Percentiles rank a stretch among this genome's conserved stretches.
These are phyloP conservation scores for Oryzias javanicus DNA, from an alignment of 2,113 vertebrate species.

Conservation along the genomic window DNA sequence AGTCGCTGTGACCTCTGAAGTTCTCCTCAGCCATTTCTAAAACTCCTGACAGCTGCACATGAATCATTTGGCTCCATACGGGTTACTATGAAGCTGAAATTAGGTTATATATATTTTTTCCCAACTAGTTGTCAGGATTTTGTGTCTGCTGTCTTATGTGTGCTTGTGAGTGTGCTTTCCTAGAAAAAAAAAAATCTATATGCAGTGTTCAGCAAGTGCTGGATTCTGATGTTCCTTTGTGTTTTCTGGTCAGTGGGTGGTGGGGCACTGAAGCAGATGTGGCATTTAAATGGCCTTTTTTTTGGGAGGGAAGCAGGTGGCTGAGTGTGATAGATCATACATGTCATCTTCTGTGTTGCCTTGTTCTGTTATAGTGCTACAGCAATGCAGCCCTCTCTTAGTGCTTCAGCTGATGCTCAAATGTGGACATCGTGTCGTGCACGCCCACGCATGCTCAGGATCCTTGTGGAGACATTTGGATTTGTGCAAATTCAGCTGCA, in stretches of 20 bases:
- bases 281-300: conserved; percentile 73
- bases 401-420: conserved; percentile 14
- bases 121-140: conserved; percentile 19
- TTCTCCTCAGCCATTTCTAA: conserved; percentile 34
- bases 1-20: conserved; percentile 45
- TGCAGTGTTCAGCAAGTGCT: conserved; percentile 8
- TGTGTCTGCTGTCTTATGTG: conserved; percentile 13
- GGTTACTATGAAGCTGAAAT: conserved; percentile 21
- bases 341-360: conserved; percentile 57
- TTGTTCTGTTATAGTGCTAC: conserved; percentile 52
- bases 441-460: not conserved
- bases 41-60: conserved; percentile 45
- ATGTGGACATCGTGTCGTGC: not conserved
- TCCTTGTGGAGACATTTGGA: not conserved
- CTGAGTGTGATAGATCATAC: conserved; percentile 67
- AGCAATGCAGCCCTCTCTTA: conserved; percentile 40
- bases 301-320: conserved; percentile 71
- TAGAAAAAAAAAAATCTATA: conserved; percentile 2
- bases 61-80: conserved; percentile 45
- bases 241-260: conserved; percentile 35
- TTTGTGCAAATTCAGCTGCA: conserved; percentile 1
- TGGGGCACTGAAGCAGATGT: conserved; percentile 58
- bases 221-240: conserved; percentile 13
- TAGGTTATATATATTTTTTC: conserved; percentile 5
- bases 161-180: not conserved